Evolutionary conservation across 2,797 vertebrate species (phyloP).

Genomic region (Manis javanica): DNA sequence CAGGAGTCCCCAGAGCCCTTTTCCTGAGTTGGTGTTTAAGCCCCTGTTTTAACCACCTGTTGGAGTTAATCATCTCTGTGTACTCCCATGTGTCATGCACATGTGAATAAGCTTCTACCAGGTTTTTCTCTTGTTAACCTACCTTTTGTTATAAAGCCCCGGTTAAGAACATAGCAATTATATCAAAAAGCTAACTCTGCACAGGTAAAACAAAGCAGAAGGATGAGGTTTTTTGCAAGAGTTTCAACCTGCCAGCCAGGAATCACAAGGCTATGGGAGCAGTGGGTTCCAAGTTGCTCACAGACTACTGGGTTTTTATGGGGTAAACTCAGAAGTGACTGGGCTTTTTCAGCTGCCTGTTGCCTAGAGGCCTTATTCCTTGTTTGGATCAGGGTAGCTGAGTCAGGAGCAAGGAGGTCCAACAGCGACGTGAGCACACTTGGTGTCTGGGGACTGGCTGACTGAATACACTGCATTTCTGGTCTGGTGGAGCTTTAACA

Average conservation of each 20-base stretch:
- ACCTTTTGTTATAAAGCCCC: neutral
- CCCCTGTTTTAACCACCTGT: neutral
- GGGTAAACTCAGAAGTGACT: neutral
- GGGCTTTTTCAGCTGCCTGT: too few relatives aligned
- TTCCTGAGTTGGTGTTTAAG: neutral
- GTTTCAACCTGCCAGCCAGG: neutral
- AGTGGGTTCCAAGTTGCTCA: neutral
- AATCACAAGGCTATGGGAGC: neutral
- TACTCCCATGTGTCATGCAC: neutral
- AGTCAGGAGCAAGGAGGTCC: neutral
- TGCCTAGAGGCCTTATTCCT: too few relatives aligned
- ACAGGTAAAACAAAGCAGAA: neutral
- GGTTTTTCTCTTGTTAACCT: slow-evolving; percentile 24
- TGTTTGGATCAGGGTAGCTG: too few relatives aligned
- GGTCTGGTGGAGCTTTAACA: neutral
- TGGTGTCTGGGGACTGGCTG: neutral
- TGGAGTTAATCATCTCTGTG: neutral
- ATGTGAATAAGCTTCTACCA: neutral
- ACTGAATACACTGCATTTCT: neutral
- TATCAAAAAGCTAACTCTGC: too few relatives aligned
- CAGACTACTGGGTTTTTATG: neutral
- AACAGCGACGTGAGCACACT: neutral
- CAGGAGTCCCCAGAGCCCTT: neutral
- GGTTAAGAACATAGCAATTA: neutral
- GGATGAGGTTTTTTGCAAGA: neutral